A percentile compares a stretch with the other conserved stretches of the same genome.
phyloP scores from a whole-genome alignment of 1,140 invertebrate genomes.

The Riptortus pedestris region DNA sequence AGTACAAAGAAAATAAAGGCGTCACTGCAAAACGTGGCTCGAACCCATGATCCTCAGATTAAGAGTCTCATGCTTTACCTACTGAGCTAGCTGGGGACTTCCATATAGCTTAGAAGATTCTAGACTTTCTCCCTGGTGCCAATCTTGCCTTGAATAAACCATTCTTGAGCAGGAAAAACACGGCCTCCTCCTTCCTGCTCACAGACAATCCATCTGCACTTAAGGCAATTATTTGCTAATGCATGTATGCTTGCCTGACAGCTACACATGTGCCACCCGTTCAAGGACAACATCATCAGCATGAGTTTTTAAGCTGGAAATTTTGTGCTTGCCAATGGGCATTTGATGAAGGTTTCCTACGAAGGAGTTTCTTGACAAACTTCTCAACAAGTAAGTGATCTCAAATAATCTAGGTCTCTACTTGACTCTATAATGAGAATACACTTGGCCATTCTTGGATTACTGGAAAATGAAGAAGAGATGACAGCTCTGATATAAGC shows the following conservation, averaged over 20 bases:
- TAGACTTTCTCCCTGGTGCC: too few relatives aligned
- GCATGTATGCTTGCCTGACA: conserved; percentile 89
- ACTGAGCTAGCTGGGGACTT: too few relatives aligned
- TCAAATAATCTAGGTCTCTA: conserved; percentile 57
- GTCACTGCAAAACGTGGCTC: too few relatives aligned
- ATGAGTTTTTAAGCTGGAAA: conserved; percentile 28
- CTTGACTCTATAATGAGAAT: conserved; percentile 53
- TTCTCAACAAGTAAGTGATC: conserved; percentile 51
- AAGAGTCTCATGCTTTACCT: too few relatives aligned
- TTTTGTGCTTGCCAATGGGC: conserved; percentile 27
- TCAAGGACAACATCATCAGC: conserved; percentile 17
- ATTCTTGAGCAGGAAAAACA: conserved; percentile 83
- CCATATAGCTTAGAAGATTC: too few relatives aligned
- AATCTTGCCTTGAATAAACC: too few relatives aligned
- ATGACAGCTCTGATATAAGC: conserved; percentile 44
- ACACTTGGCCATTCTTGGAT: conserved; percentile 53
- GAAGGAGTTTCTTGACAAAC: conserved; percentile 48
- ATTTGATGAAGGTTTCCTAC: conserved; percentile 14
- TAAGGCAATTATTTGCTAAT: conserved; percentile 85
- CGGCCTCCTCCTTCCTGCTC: conserved; percentile 91
- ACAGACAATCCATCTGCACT: conserved; percentile 91
- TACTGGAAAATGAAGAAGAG: conserved; percentile 50
- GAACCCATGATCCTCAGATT: too few relatives aligned
- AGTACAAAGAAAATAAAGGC: too few relatives aligned
- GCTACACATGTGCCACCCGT: conserved; percentile 71